Conservation (phyloP, 2,113 vertebrate species). For the Rhizomys pruinosus region DNA sequence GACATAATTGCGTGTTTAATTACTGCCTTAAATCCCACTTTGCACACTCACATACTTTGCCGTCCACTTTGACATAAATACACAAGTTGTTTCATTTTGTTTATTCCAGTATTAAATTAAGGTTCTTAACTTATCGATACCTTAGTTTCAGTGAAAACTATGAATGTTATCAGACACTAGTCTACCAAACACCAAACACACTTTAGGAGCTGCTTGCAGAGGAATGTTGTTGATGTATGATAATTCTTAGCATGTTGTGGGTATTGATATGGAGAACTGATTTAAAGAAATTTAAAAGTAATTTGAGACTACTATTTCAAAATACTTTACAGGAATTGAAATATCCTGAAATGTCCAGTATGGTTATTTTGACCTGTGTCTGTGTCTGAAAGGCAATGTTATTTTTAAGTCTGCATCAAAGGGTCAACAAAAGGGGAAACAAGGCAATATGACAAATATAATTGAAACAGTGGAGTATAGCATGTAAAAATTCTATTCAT, state of each 20-base stretch:
- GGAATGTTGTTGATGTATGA: not conserved
- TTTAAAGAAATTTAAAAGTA: constrained; percentile 40
- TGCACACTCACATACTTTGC: not conserved
- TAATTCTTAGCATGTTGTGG: not conserved
- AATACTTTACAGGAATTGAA: not conserved
- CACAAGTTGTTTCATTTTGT: not conserved
- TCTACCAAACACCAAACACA: not conserved
- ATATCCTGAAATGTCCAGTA: not conserved
- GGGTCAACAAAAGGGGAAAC: not conserved
- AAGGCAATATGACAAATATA: not conserved
- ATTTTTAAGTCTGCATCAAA: not conserved
- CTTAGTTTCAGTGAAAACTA: not conserved
- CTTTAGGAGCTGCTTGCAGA: not conserved
- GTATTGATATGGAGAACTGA: not conserved
- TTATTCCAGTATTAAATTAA: not conserved
- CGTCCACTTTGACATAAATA: not conserved
- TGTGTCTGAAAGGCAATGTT: not conserved
- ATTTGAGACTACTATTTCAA: not conserved
- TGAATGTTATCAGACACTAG: not conserved
- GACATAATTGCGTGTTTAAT: not conserved
- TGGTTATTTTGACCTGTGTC: not conserved
- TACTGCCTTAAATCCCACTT: not conserved
- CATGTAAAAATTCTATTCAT: not conserved
- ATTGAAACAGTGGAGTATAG: not conserved
- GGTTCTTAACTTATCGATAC: constrained; percentile 11